Conservation (phyloP, 2,888 invertebrate species). For the Meloe dianella region DNA sequence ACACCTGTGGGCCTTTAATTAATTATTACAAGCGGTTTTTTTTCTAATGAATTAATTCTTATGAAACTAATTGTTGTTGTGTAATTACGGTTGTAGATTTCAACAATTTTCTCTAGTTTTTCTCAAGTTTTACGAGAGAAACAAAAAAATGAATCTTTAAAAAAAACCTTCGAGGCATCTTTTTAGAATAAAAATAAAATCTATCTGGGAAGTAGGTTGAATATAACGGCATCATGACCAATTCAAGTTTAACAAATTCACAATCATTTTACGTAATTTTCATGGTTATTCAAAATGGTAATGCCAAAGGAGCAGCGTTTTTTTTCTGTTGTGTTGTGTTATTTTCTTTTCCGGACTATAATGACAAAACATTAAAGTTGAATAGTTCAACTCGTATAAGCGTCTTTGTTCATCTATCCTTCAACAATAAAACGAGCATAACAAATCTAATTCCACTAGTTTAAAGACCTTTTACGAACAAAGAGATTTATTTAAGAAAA, state of each 20-base stretch:
- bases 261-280: constrained; percentile 13
- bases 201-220: constrained; percentile 32
- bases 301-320: not conserved
- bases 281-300: not conserved
- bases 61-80: no score
- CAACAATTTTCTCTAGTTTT: no score
- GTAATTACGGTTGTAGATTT: no score
- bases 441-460: not conserved
- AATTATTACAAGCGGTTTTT: no score
- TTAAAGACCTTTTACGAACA: constrained; percentile 5
- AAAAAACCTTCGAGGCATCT: constrained; percentile 14
- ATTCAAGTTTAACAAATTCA: constrained; percentile 16
- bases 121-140: no score
- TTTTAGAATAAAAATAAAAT: constrained; percentile 10
- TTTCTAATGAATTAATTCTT: no score
- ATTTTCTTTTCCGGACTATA: not conserved
- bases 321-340: not conserved
- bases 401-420: constrained; percentile 4
- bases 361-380: constrained; percentile 4
- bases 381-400: not conserved
- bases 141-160: no score
- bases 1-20: not conserved
- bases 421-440: not conserved
- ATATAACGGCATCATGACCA: constrained; percentile 28
- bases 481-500: not conserved